A percentile compares a stretch with the other conserved stretches of the same genome.
These are phyloP conservation scores for Xiphophorus birchmanni DNA, from an alignment of 2,797 vertebrate species.

Conservation along the genomic window DNA sequence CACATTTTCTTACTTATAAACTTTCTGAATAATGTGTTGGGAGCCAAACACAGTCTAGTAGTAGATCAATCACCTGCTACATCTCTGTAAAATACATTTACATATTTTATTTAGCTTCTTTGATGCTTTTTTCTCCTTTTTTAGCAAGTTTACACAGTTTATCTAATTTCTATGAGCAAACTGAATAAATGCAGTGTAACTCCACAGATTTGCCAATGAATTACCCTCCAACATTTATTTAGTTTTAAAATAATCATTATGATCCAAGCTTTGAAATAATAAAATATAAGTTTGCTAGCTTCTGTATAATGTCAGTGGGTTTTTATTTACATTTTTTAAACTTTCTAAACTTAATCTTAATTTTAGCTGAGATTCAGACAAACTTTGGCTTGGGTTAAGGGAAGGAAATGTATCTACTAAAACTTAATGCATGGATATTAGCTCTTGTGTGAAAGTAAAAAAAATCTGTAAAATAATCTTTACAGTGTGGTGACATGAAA, in stretches of 20 bases:
- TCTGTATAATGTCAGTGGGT: too few species aligned
- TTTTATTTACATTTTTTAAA: background rate
- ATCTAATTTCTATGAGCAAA: background rate
- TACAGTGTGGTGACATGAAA: background rate
- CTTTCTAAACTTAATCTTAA: background rate
- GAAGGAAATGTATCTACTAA: background rate
- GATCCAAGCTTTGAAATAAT: background rate
- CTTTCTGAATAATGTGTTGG: background rate
- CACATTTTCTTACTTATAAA: background rate
- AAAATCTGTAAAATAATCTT: background rate
- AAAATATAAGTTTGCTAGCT: background rate
- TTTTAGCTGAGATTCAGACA: background rate
- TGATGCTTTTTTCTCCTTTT: background rate
- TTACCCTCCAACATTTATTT: background rate
- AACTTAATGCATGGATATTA: background rate
- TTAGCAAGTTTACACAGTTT: background rate
- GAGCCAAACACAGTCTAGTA: background rate
- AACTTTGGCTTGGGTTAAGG: background rate
- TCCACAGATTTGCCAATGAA: background rate
- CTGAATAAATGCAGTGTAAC: background rate
- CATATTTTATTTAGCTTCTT: background rate
- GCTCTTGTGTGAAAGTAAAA: background rate
- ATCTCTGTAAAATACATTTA: background rate
- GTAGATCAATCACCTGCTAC: background rate
- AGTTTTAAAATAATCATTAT: conserved; percentile 1